Conservation (phyloP, 1,140 invertebrate genomes). For the Heliothis subflexa region DNA sequence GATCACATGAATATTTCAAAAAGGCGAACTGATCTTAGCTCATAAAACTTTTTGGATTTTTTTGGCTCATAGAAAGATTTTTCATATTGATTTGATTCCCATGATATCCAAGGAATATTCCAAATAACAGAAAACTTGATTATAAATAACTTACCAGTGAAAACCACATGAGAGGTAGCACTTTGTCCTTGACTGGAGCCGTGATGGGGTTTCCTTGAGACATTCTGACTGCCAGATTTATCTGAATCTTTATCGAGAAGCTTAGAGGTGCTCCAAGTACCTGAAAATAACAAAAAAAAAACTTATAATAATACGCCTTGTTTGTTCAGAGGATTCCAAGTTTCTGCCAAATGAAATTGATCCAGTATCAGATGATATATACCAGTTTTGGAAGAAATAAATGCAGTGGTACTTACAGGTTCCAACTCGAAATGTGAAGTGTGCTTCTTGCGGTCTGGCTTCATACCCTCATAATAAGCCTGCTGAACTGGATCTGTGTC, state of each 20-base stretch:
- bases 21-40: too few species aligned
- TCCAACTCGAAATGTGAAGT: conserved; percentile 90
- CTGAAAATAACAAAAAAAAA: conserved; percentile 51
- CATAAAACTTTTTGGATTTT: too few species aligned
- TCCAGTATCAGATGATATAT: background rate
- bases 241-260: conserved; percentile 68
- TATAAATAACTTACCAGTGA: conserved; percentile 67
- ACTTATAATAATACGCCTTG: too few species aligned
- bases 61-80: too few species aligned
- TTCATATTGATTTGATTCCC: too few species aligned
- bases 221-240: conserved; percentile 73
- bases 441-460: conserved; percentile 88
- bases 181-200: conserved; percentile 67
- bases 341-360: background rate
- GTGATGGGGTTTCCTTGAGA: conserved; percentile 70
- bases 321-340: background rate
- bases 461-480: conserved; percentile 88
- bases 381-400: background rate
- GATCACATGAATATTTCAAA: too few species aligned
- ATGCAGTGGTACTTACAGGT: conserved; percentile 86
- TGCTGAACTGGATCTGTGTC: conserved; percentile 88
- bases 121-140: background rate
- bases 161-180: conserved; percentile 71
- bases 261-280: conserved; percentile 65
- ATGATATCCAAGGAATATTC: too few species aligned